Conservation (phyloP, 2,888 invertebrate genomes). For the Danaus chrysippus region DNA sequence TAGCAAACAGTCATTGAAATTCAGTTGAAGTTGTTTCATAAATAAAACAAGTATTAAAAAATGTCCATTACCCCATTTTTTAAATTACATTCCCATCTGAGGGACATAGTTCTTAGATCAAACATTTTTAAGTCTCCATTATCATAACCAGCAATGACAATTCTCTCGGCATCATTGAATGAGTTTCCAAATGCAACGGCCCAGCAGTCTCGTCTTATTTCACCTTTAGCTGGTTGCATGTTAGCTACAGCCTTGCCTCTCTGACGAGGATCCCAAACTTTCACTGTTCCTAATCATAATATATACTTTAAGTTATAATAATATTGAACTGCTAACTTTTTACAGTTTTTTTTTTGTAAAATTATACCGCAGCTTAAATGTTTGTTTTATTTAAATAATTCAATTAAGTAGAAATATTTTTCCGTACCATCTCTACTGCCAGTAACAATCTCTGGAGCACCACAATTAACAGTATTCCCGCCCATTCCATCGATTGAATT, state of each 20-base stretch:
- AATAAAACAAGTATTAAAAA: constrained; percentile 27
- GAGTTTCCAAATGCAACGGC: constrained; percentile 95
- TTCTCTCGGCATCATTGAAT: constrained; percentile 90
- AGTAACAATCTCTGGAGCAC: constrained; percentile 96
- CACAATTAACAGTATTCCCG: constrained; percentile 88
- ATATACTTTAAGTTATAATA: neutral
- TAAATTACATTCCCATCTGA: constrained; percentile 94
- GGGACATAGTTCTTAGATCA: constrained; percentile 89
- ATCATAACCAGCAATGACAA: constrained; percentile 95
- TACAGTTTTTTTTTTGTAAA: no score
- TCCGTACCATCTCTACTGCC: constrained; percentile 92
- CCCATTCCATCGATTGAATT: constrained; percentile 95
- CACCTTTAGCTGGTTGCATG: constrained; percentile 87
- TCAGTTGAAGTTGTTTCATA: neutral
- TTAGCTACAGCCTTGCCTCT: constrained; percentile 92
- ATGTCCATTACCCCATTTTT: constrained; percentile 87
- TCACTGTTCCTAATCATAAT: constrained; percentile 84
- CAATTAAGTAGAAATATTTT: no score
- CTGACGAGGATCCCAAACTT: constrained; percentile 97
- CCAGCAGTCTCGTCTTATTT: constrained; percentile 93
- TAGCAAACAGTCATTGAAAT: neutral
- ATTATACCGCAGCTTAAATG: no score
- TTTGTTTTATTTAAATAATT: no score
- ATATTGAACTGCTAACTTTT: no score
- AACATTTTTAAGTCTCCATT: constrained; percentile 98